Base-by-base conservation (phyloP, 2,888 invertebrate genomes). In the Amblyjoppa proteus region DNA sequence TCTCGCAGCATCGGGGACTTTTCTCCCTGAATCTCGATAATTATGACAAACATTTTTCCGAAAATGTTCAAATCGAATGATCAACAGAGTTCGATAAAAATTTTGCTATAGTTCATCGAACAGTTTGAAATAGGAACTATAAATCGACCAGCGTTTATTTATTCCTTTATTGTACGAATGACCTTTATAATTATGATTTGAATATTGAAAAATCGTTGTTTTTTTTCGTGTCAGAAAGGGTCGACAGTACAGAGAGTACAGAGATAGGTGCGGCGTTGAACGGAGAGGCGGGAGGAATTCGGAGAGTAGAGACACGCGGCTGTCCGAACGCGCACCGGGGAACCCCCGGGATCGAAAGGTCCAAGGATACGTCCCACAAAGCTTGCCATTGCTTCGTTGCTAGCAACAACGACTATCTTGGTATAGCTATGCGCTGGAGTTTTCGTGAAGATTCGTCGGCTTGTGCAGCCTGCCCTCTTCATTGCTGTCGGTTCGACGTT, bases 291-390 rank as follows among this genome's bases (percentile, higher is more conserved):
- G 25, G 41, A 38, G 45, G 20, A 51, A 49, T 4, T 4, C 31
- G 75, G 28, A 64, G 75, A 28, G 28, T 25, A 34, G n/a, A 68
- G 41, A 68, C 68, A 68, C 66, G 74, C 7, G 28, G 49, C 75
- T 13, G 64, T 61, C 38, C 20, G 69, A 69, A 53, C 53, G 45
- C 34, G 53, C 76, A 28, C 34, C 66, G 38, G 78, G 58, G 78
- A 56, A 68, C 69, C 78, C 53, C 38, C 25, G 66, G 75, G 75
- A 64, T 49, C 75, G 64, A 75, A 75, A 78, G 74, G 79, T 77
- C 74, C 86, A 78, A 86, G 86, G 84, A 84, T 86, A 70, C 78
- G 84, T 81, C 81, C 78, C 81, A 79, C 64, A 70, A 71, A 79
- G 64, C 74, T 64, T 64, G 61, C 58, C 16, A 25, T 20, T 7